phyloP scores from a whole-genome alignment of 2,113 vertebrate species.

The Melanotaenia duboulayi region DNA sequence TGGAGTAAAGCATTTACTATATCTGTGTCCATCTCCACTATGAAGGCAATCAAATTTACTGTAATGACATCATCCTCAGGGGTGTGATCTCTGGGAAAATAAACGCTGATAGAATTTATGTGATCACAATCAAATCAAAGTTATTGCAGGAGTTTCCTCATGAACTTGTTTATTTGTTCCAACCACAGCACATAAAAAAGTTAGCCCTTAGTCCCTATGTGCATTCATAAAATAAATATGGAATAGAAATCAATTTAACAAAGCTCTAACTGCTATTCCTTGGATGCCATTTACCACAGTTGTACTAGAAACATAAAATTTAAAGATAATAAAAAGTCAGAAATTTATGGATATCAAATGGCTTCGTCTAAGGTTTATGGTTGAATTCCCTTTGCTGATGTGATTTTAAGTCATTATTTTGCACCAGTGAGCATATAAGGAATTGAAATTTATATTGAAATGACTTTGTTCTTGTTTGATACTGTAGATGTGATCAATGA shows the following conservation, averaged over 20 bases:
- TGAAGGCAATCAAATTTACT: constrained; percentile 62
- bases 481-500: constrained; percentile 73
- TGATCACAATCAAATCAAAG: constrained; percentile 78
- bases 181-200: constrained; percentile 73
- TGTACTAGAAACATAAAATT: constrained; percentile 69
- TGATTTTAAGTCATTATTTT: constrained; percentile 65
- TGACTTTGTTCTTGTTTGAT: constrained; percentile 49
- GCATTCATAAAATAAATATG: constrained; percentile 74
- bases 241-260: constrained; percentile 79
- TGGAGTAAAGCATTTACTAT: background rate
- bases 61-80: constrained; percentile 73
- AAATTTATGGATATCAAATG: constrained; percentile 74
- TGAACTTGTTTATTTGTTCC: constrained; percentile 78
- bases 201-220: constrained; percentile 55
- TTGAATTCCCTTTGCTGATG: constrained; percentile 56
- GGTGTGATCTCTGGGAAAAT: constrained; percentile 58
- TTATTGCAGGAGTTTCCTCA: constrained; percentile 80
- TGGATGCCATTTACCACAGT: constrained; percentile 56
- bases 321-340: constrained; percentile 78
- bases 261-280: constrained; percentile 73
- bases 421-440: constrained; percentile 67
- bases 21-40: constrained; percentile 39
- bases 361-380: constrained; percentile 67
- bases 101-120: constrained; percentile 73
- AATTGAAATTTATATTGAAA: constrained; percentile 68